Evolutionary conservation across 37 sponge, comb jelly and placozoan species (phyloP), one percentile per base, ranked within the genome.

Genomic region (Agelas oroides): DNA sequence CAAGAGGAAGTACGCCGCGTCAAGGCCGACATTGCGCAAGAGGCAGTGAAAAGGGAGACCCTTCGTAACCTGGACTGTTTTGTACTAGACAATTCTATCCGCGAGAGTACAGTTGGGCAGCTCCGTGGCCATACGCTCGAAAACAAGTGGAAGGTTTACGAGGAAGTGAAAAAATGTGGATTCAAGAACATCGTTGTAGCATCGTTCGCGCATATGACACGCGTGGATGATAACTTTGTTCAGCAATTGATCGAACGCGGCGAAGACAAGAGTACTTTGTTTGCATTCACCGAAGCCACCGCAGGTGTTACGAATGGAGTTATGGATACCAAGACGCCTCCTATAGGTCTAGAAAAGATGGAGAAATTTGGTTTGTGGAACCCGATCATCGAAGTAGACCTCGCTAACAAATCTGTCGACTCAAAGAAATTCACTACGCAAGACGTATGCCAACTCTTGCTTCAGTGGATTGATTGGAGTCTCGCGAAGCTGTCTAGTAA

Each of bases 71-170:
- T 94, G 77, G 95, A 94, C 56, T 73, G 87, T 65, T 90, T 94
- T 52, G 70, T 86, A 18, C 73, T 94, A 46, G 95, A 94, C 86
- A 94, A 94, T 65, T 94, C 95, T 36, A 61, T 94, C 31, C 88
- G 95, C 31, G 95, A 94, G 85, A 94, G 91, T 46, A 46, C 46
- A 46, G 46, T 46, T 46, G 46, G 46, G 46, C 46, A 46, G 46
- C 6, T 46, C 8, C 71, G 85, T 20, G 73, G 91, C 72, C 95
- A 94, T 73, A 94, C 95, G 28, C 34, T 94, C 25, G 78, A 90
- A 38, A 88, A 87, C 85, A 94, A 94, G 82, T 61, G 31, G 71
- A 70, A 59, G 66, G 90, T 94, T 71, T 88, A 66, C 59, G 52
- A 84, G 33, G 75, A 92, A 28, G 82, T 92, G 30, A 84, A 89